These are phyloP conservation scores for Zosterops pallidus DNA, from an alignment of 2,113 vertebrate species.

Conservation along the genomic window DNA sequence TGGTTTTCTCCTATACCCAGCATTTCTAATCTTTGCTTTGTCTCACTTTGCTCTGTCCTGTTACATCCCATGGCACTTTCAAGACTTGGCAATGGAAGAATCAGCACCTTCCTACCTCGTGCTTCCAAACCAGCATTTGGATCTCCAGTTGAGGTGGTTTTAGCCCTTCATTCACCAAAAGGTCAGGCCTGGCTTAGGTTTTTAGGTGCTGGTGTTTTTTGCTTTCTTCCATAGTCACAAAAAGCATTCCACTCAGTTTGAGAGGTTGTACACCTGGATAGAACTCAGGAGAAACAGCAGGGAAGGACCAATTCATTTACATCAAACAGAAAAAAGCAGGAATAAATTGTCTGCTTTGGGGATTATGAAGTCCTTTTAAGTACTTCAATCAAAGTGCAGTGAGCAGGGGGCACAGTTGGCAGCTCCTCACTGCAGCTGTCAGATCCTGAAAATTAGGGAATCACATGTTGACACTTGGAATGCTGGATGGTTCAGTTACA, in stretches of 20 bases:
- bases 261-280: slow-evolving; percentile 20
- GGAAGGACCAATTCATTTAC: slow-evolving; percentile 13
- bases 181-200: slow-evolving; percentile 31
- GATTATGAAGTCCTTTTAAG: slow-evolving; percentile 63
- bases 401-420: slow-evolving; percentile 69
- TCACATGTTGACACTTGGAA: slow-evolving; percentile 74
- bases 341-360: slow-evolving; percentile 25
- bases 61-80: background rate
- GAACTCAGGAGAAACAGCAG: slow-evolving; percentile 32
- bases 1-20: background rate
- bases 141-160: background rate
- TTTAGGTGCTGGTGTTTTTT: background rate
- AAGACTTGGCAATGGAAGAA: background rate
- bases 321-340: slow-evolving; percentile 15
- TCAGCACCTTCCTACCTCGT: background rate
- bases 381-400: slow-evolving; percentile 56
- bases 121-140: background rate
- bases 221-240: background rate
- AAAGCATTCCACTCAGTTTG: background rate
- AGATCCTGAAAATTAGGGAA: slow-evolving; percentile 70
- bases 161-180: slow-evolving; percentile 30
- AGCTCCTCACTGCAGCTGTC: slow-evolving; percentile 70
- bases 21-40: background rate
- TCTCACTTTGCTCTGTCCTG: background rate
- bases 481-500: slow-evolving; percentile 70